Evolutionary conservation across 2,888 invertebrate species (phyloP), one percentile per base, ranked within the genome.

Genomic region (Eumacrocentrus americanus): DNA sequence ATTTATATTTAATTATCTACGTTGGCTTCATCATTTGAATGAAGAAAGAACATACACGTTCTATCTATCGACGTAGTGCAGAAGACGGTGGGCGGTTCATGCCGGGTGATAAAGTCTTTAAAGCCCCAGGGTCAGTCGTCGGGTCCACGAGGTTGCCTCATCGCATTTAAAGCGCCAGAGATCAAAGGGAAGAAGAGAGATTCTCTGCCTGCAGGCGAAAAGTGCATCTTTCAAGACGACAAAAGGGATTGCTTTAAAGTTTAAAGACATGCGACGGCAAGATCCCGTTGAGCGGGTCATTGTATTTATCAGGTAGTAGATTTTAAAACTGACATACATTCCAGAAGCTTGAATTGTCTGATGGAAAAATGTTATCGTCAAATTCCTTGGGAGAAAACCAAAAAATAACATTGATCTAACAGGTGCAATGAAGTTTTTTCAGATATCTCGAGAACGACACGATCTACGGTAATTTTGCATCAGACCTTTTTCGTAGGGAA

Each of bases 291-390:
- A 58, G 29, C 53, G 58, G n/a, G 37, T 54, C 53, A 25, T 58
- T 34, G 54, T 54, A 44, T 48, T 54, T 46, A 58, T 61, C 58
- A 61, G 58, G 42, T 42, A 48, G 48, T 29, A 50, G 7, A 53
- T 53, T 16, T 16, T 38, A 14, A n/a, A 38, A 12, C 11, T 47
- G 14, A 23, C 25, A 29, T 12, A 42, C 37, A 34, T 20, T 52
- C n/a, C n/a, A n/a, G n/a, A n/a, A n/a, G n/a, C n/a, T n/a, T n/a
- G n/a, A n/a, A n/a, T n/a, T n/a, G n/a, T 22, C 37, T 20, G 18
- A 3, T 20, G 37, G 35, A 29, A 14, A 38, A 23, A 16, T n/a
- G 22, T 23, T 22, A 22, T 34, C 12, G 5, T 16, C 16, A 20
- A 42, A 42, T 18, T 42, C 5, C n/a, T n/a, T n/a, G n/a, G n/a